A percentile compares a stretch with the other conserved stretches of the same genome.
Evolutionary conservation across 2,888 invertebrate genomes (phyloP).

Genomic region (Trichogramma dendrolimi): DNA sequence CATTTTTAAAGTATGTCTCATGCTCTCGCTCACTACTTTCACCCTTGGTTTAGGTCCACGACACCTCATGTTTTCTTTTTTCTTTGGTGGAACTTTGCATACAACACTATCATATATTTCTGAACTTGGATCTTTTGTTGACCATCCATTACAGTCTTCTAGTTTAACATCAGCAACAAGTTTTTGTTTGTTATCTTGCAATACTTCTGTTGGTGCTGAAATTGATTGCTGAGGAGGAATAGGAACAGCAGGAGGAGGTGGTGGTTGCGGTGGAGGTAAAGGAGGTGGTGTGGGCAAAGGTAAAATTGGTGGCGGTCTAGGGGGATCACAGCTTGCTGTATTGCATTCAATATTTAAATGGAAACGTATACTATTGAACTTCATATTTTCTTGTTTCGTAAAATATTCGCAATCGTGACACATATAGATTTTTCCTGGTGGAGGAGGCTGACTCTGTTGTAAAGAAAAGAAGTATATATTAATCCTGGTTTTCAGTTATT

Average conservation of each 20-base stretch:
- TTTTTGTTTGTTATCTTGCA: conserved; percentile 27
- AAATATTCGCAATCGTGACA: conserved; percentile 30
- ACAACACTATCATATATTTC: conserved; percentile 21
- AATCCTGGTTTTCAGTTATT: neutral
- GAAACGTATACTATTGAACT: conserved; percentile 14
- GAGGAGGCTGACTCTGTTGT: conserved; percentile 26
- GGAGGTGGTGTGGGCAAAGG: conserved; percentile 4
- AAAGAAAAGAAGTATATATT: neutral
- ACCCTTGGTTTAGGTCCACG: conserved; percentile 21
- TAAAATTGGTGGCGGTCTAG: neutral
- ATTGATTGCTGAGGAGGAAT: neutral
- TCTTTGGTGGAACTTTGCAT: conserved; percentile 20
- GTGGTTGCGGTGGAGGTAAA: neutral
- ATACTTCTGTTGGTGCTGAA: conserved; percentile 19
- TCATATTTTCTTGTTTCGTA: conserved; percentile 17
- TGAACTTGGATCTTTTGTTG: conserved; percentile 8
- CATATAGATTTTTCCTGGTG: conserved; percentile 30
- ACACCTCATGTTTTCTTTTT: conserved; percentile 20
- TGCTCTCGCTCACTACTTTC: conserved; percentile 24
- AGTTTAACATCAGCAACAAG: conserved; percentile 20
- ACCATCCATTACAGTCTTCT: conserved; percentile 15
- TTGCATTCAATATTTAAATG: conserved; percentile 15
- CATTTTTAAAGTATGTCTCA: conserved; percentile 23
- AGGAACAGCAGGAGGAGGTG: conserved; percentile 3
- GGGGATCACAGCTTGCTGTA: neutral